A percentile compares a stretch with the other conserved stretches of the same genome.
phyloP scores from a whole-genome alignment of 1,140 invertebrate species.

The Bombus difficillimus region DNA sequence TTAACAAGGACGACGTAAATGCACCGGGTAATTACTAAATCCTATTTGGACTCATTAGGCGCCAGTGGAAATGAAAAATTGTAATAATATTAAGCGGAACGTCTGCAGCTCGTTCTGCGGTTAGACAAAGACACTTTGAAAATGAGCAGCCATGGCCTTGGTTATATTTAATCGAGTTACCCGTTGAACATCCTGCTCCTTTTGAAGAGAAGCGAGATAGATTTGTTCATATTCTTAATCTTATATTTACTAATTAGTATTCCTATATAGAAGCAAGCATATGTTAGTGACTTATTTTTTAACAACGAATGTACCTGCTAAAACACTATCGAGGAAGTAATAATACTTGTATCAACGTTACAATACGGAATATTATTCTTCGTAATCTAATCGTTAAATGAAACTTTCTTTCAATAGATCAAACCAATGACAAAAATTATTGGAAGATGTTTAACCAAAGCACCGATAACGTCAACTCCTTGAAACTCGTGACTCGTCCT shows the following conservation, averaged over 20 bases:
- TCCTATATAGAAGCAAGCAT: not conserved
- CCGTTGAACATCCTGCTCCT: not conserved
- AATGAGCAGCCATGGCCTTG: not conserved
- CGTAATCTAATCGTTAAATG: too few species aligned
- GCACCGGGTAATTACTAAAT: conserved; percentile 27
- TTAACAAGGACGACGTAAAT: conserved; percentile 22
- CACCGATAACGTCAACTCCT: not conserved
- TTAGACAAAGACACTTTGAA: conserved; percentile 12
- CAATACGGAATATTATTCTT: too few species aligned
- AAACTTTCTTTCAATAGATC: too few species aligned
- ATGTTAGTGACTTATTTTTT: too few species aligned
- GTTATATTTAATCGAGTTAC: not conserved
- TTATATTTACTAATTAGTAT: not conserved
- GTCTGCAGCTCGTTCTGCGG: not conserved
- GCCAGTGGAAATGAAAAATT: conserved; percentile 13
- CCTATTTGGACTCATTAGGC: conserved; percentile 15
- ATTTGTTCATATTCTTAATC: too few species aligned
- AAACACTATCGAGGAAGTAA: too few species aligned
- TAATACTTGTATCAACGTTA: too few species aligned
- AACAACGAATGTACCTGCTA: too few species aligned
- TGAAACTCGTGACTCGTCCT: not conserved
- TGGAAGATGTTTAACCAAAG: too few species aligned
- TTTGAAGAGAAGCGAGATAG: not conserved
- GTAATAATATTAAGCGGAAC: conserved; percentile 14
- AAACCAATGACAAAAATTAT: not conserved